Base-by-base conservation (phyloP, 2,113 vertebrate genomes). In the Gasterosteus nipponicus region DNA sequence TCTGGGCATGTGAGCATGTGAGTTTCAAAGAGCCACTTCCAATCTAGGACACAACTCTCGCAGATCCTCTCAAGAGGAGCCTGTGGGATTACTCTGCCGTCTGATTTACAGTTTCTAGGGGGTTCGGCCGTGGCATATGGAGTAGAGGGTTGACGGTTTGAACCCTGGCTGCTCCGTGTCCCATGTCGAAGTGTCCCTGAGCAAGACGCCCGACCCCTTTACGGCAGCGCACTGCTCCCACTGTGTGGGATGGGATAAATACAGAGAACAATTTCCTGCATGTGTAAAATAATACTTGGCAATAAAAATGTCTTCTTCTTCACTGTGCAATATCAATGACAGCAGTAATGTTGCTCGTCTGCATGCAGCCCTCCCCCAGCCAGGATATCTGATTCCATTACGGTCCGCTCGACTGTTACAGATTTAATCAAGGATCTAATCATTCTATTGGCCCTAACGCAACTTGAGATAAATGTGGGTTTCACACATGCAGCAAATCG, bases 381-480 rank as follows among this genome's bases (percentile, higher is more conserved):
- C 29, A 39, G n/a, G 29, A 66, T 74, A 81, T 91, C 78, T 81
- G 83, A 87, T 92, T 86, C 91, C 75, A 89, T 90, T 87, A 87
- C 67, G 56, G 80, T 35, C 44, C 8, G 39, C 65, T 46, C 9
- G 65, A 65, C 68, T 51, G 31, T 72, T 47, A 61, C 47, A 69
- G 77, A 83, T 90, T 87, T 89, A 84, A 92, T 92, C 83, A 86
- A 73, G 76, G 60, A n/a, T 82, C 65, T 85, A 88, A 88, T 87
- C 58, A 2, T 80, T 77, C 67, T 15, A 62, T 82, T 82, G 83
- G 61, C 63, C 58, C 80, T 85, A 72, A 85, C 75, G 72, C 63
- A 33, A 59, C 58, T 57, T 19, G 35, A 59, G 56, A 89, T 89
- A 81, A 87, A 89, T 91, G 85, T 77, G 78, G 39, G 72, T 86